Base-by-base conservation (phyloP, 1,140 invertebrate genomes). In the Penaeus chinensis region DNA sequence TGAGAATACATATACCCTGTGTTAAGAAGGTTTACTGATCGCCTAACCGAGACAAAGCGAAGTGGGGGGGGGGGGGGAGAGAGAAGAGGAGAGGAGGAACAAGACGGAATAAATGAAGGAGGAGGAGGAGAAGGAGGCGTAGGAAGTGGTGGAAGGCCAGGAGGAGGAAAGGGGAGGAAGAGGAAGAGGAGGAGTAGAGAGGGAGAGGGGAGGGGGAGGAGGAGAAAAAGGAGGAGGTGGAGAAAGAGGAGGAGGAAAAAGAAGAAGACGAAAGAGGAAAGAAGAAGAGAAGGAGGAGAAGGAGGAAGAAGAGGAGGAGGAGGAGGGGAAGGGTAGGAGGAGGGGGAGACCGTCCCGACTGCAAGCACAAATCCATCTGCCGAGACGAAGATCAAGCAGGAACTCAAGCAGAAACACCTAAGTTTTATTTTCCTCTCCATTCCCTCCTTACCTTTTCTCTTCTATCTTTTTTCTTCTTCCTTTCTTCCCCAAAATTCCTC, bases 91-190 rank as follows among this genome's bases (percentile, higher is more conserved):
- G 54, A 47, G 7, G 66, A 22, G 66, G 27, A 19, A 69, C 10
- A 69, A 19, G 27, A 32, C 32, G 65, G 1, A 1, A 22, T 19
- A 60, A 63, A 62, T n/a, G 79, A 11, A 81, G 22, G 61, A 13
- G 2, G 61, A 20, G 11, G 32, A n/a, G n/a, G 54, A 60, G 27
- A 16, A n/a, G 37, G n/a, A 8, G 77, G 37, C 8, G 77, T 3
- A 19, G 76, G 60, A 47, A 42, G 37, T 2, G 76, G 37, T 10
- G 76, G 27, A 47, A 20, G 24, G 13, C 10, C 13, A 19, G 27
- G 32, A 76, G 71, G 71, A 76, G 71, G 71, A 76, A 37, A 24
- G 71, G n/a, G 71, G 42, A 37, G 42, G 71, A 76, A 42, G 22
- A 20, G 7, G 24, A 77, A 4, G 20, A 8, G 54, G 24, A 37